Evolutionary conservation across 2,797 vertebrate genomes (phyloP), one percentile per base, ranked within the genome.

Genomic region (Capromys pilorides): DNA sequence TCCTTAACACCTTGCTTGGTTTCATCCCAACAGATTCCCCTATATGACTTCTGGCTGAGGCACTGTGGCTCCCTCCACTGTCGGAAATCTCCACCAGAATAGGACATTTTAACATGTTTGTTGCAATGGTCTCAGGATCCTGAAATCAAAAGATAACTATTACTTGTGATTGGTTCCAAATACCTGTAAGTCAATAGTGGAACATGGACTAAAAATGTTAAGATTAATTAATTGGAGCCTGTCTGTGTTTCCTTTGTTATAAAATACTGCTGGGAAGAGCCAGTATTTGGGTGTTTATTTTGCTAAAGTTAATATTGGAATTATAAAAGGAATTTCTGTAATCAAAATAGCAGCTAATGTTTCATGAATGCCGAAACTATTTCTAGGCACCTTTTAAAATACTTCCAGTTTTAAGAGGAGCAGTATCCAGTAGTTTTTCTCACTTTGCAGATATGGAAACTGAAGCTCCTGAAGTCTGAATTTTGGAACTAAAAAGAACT

Each of bases 161-260:
- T 21, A 59, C 51, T 95, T 95, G 39, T 84, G 57, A 75, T n/a
- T 94, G 69, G 28, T 78, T 85, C 41, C 66, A 61, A 90, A 79
- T 78, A 89, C 4, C 3, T 64, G 33, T 41, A 82, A 90, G n/a
- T 13, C 78, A 82, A 16, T 33, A 61, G 64, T 88, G 86, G 49
- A 86, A 86, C 86, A n/a, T 87, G 54, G 36, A 89, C 31, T 81
- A 57, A 94, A 94, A 84, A 31, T 82, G 33, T 88, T 88, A 92
- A 90, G 21, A 86, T 59, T 26, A 90, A 75, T 88, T 83, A 57
- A 90, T 69, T 33, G 9, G 36, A 51, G 85, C 19, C 16, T 84
- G 49, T 90, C 31, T 73, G 18, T 64, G 13, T 92, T 89, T 92
- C 49, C 14, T 84, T 61, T 95, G 61, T 80, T 86, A 64, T 0